phyloP scores from a whole-genome alignment of 2,113 vertebrate genomes.

The Antigone vipio region DNA sequence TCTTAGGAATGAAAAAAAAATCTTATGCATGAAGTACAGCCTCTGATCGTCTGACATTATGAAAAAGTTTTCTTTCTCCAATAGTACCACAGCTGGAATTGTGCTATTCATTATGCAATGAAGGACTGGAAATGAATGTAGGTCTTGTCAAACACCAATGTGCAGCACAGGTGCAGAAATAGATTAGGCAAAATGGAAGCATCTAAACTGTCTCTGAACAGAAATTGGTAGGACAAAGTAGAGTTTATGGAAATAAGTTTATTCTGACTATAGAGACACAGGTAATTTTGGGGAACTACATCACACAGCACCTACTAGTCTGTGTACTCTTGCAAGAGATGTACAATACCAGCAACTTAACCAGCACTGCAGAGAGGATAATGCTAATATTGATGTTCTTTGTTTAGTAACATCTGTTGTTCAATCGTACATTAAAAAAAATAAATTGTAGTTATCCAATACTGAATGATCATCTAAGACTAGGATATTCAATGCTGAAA shows the following conservation, averaged over 20 bases:
- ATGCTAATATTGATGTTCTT: neutral
- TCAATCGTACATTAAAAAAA: neutral
- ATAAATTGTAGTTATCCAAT: neutral
- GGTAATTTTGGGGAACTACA: neutral
- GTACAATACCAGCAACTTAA: neutral
- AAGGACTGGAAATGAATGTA: neutral
- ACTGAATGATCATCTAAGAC: neutral
- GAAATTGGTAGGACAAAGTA: neutral
- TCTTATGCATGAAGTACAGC: accelerated
- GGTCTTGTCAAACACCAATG: neutral
- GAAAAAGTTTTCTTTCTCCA: neutral
- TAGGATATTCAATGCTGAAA: neutral
- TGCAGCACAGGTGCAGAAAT: neutral
- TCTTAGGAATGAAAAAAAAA: neutral
- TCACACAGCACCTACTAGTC: neutral
- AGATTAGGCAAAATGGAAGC: neutral
- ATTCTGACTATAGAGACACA: neutral
- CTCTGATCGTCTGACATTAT: neutral
- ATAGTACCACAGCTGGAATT: neutral
- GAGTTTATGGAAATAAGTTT: neutral
- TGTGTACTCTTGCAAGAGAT: neutral
- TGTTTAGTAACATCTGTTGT: neutral
- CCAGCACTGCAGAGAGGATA: neutral
- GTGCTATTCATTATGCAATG: neutral
- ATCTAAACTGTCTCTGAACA: neutral